Evolutionary conservation across 2,113 vertebrate species (phyloP), one percentile per base, ranked within the genome.

Genomic region (Mungos mungo): DNA sequence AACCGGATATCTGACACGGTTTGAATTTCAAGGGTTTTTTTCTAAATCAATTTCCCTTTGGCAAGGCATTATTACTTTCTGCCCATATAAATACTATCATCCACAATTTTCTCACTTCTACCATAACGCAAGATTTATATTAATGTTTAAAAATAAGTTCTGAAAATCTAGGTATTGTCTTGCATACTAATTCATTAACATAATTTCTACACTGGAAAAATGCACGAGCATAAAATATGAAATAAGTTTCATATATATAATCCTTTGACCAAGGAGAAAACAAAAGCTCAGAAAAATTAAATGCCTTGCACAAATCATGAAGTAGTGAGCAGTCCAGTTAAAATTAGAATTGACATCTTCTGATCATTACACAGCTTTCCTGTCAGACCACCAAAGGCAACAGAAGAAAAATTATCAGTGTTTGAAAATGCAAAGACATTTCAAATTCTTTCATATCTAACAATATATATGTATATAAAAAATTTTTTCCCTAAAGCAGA

Each of bases 1-100:
- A 95, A 77, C 87, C 33, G 13, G 91, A 14, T 15, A 57, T 66
- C 76, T 85, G 87, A 85, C 4, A 35, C 47, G 25, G 90, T 91
- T 38, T 86, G 80, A 92, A 93, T 96, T 98, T 91, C 83, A 88
- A 92, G 41, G 41, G 69, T 90, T 79, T 83, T 74, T 84, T 77
- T 14, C 71, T 68, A 94, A 95, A 77, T 84, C 74, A 68, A 4
- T 98, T 92, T 16, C 35, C 77, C 88, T 81, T 74, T 79, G 80
- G 71, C 35, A 90, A 95, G 77, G 85, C 66, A 88, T 88, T 72
- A 74, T 95, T 92, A 90, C 71, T 76, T 97, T 86, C 50, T 88
- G 76, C 19, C 81, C 50, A 60, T 50, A 63, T 66, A 95, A 90
- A 92, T 52, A 94, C 41, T 41, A 29, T 72, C 35, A 57, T 35